phyloP scores from a whole-genome alignment of 1,140 invertebrate species.

The Rhysida immarginata region DNA sequence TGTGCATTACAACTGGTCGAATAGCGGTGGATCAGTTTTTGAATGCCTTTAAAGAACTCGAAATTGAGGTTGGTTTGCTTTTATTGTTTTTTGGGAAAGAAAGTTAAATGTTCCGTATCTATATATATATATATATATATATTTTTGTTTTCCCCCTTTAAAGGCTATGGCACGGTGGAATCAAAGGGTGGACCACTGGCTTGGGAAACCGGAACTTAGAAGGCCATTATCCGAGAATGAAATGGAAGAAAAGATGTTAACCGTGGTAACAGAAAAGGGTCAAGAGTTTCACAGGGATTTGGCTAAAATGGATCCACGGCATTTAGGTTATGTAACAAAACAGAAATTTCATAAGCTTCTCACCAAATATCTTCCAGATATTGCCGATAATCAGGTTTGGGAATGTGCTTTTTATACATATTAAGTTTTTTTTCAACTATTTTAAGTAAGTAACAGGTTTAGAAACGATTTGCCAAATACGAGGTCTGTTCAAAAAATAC shows the following conservation, averaged over 20 bases:
- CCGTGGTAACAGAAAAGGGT: background rate
- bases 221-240: background rate
- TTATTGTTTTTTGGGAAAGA: background rate
- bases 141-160: background rate
- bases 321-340: background rate
- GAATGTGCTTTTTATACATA: no score
- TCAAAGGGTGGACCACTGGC: background rate
- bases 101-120: background rate
- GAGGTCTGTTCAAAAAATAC: no score
- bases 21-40: background rate
- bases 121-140: background rate
- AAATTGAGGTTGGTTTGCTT: background rate
- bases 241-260: background rate
- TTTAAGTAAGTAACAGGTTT: no score
- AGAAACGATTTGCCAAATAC: no score
- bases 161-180: conserved; percentile 1
- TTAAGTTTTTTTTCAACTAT: no score
- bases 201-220: background rate
- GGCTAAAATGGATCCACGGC: background rate
- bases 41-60: background rate
- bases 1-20: background rate
- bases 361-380: background rate
- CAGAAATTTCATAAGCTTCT: background rate
- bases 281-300: background rate
- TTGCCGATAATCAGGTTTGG: background rate